Evolutionary conservation across 2,113 vertebrate genomes (phyloP).

Genomic region (Prolemur simus): DNA sequence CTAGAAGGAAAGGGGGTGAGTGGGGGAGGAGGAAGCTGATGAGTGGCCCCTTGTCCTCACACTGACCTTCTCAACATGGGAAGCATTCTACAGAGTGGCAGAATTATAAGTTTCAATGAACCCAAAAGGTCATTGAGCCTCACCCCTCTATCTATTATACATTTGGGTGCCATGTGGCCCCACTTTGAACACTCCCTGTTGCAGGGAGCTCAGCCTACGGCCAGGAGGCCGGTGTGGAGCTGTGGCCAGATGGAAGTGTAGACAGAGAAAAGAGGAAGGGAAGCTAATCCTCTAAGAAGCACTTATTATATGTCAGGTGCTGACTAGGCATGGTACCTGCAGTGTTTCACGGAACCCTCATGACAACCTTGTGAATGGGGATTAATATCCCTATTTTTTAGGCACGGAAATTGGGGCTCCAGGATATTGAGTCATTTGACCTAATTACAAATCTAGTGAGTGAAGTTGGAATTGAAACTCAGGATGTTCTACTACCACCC

Average conservation of each 20-base stretch:
- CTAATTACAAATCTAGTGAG: conserved; percentile 25
- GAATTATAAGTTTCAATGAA: not conserved
- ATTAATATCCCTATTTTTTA: conserved; percentile 37
- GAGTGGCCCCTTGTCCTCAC: not conserved
- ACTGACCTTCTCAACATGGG: not conserved
- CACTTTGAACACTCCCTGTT: not conserved
- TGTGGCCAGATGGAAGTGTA: not conserved
- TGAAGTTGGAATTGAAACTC: conserved; percentile 28
- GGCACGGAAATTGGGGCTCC: conserved; percentile 33
- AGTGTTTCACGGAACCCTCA: not conserved
- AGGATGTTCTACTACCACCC: not conserved
- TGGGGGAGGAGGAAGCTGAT: not conserved
- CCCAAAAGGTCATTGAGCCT: not conserved
- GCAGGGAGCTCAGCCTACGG: not conserved
- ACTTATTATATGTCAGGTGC: not conserved
- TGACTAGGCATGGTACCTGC: not conserved
- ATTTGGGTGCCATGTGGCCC: not conserved
- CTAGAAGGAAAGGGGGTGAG: no score
- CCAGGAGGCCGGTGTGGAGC: not conserved
- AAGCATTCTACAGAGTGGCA: not conserved
- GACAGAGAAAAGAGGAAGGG: conserved; percentile 4
- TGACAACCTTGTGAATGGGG: conserved; percentile 22
- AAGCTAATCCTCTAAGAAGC: conserved; percentile 1
- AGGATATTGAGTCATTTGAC: conserved; percentile 52
- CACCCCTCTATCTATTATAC: not conserved